Percentiles rank a stretch among this genome's conserved stretches.
Evolutionary conservation across 2,797 vertebrate genomes (phyloP).

Genomic region (Ammospiza maritima): DNA sequence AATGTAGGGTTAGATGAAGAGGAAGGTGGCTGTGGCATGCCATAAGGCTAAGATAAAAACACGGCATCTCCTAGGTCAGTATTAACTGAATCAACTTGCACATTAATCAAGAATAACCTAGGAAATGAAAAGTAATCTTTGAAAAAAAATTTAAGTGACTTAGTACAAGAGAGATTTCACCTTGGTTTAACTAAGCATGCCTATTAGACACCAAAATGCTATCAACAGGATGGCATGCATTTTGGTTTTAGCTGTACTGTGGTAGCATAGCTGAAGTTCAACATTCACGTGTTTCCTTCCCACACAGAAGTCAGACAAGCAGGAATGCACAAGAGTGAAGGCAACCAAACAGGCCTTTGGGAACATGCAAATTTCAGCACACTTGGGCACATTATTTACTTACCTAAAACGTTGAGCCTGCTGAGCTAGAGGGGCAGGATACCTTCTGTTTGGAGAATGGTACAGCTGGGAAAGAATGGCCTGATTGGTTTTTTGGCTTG

Average conservation of each 20-base stretch:
- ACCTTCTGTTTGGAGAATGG: slow-evolving; percentile 97
- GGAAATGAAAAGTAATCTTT: not conserved
- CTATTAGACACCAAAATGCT: not conserved
- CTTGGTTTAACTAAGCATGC: not conserved
- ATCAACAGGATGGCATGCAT: not conserved
- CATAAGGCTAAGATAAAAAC: not conserved
- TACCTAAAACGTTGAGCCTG: slow-evolving; percentile 99
- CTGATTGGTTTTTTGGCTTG: slow-evolving; percentile 98
- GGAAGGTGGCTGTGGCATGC: not conserved
- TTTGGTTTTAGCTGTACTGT: not conserved
- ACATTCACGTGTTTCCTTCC: not conserved
- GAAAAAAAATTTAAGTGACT: not conserved
- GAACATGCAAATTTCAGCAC: not conserved
- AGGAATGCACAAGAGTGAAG: not conserved
- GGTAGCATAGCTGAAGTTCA: not conserved
- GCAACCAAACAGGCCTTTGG: not conserved
- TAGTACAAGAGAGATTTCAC: not conserved
- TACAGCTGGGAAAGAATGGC: slow-evolving; percentile 97
- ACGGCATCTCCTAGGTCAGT: not conserved
- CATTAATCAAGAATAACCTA: not conserved
- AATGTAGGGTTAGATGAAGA: not conserved
- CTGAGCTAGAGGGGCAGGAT: slow-evolving; percentile 94
- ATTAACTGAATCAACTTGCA: not conserved
- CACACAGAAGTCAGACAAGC: not conserved
- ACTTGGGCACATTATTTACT: slow-evolving; percentile 37